Evolutionary conservation across 2,797 vertebrate genomes (phyloP).

Genomic region (Lagodon rhomboides): DNA sequence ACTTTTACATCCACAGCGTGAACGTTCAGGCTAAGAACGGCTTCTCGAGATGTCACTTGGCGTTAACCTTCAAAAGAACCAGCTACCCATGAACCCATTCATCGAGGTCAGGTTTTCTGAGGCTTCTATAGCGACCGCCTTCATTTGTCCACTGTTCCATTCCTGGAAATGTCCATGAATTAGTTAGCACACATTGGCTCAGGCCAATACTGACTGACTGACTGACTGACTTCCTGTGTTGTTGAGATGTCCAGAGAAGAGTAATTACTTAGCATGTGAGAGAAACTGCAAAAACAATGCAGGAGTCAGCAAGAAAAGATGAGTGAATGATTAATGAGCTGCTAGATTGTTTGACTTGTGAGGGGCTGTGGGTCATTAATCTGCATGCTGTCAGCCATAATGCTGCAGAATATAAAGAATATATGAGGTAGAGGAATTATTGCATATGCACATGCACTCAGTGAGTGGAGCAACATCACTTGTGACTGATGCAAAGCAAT

Average conservation of each 20-base stretch:
- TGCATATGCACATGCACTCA: background rate
- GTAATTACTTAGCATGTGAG: slow-evolving; percentile 14
- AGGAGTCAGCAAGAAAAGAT: background rate
- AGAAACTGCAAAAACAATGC: slow-evolving; percentile 16
- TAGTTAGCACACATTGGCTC: slow-evolving; percentile 65
- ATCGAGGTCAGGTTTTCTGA: slow-evolving; percentile 36
- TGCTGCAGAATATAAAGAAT: slow-evolving; percentile 30
- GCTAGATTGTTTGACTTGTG: background rate
- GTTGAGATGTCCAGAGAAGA: slow-evolving; percentile 19
- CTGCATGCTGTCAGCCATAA: slow-evolving; percentile 17
- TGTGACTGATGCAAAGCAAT: slow-evolving; percentile 8
- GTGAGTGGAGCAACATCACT: background rate
- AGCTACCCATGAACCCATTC: slow-evolving; percentile 46
- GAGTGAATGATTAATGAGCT: background rate
- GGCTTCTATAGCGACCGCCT: slow-evolving; percentile 35
- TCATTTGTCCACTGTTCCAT: slow-evolving; percentile 54
- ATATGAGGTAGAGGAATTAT: background rate
- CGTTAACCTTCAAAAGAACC: slow-evolving; percentile 50
- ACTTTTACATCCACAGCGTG: slow-evolving; percentile 24
- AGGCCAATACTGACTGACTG: slow-evolving; percentile 31
- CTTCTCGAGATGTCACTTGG: slow-evolving; percentile 51
- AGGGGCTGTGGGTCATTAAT: slow-evolving; percentile 18
- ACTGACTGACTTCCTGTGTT: slow-evolving; percentile 24
- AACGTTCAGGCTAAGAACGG: slow-evolving; percentile 33
- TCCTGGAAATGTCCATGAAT: slow-evolving; percentile 69